These are phyloP conservation scores for Ormia ochracea DNA, from an alignment of 2,888 invertebrate species.

Conservation along the genomic window DNA sequence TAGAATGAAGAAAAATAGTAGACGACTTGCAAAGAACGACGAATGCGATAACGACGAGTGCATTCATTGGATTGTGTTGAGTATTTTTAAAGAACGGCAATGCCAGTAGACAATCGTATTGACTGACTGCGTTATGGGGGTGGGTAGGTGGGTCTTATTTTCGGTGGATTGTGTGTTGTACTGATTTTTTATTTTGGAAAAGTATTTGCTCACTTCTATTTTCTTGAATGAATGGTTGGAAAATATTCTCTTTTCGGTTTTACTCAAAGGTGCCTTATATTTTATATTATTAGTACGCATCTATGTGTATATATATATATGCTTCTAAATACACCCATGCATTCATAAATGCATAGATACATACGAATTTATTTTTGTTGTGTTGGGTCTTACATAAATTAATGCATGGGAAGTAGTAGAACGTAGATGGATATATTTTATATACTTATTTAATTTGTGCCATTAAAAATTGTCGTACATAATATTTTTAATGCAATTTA, in stretches of 20 bases:
- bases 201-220: constrained; percentile 55
- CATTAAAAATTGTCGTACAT: too few species aligned
- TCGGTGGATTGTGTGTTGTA: constrained; percentile 5
- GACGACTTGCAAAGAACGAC: constrained; percentile 15
- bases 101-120: constrained; percentile 1
- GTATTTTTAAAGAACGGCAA: background rate
- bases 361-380: too few species aligned
- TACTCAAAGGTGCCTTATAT: background rate
- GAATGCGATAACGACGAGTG: constrained; percentile 29
- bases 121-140: constrained; percentile 16
- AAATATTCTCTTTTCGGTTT: constrained; percentile 48
- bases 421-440: too few species aligned
- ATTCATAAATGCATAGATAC: background rate
- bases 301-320: background rate
- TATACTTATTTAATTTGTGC: too few species aligned
- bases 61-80: background rate
- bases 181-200: constrained; percentile 35
- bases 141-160: constrained; percentile 20
- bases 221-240: constrained; percentile 60
- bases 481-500: too few species aligned
- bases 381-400: too few species aligned
- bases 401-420: too few species aligned
- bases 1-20: constrained; percentile 30
- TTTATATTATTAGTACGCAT: background rate
- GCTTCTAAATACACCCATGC: background rate